phyloP scores from a whole-genome alignment of 2,797 vertebrate species.

The Naso thynnoides region DNA sequence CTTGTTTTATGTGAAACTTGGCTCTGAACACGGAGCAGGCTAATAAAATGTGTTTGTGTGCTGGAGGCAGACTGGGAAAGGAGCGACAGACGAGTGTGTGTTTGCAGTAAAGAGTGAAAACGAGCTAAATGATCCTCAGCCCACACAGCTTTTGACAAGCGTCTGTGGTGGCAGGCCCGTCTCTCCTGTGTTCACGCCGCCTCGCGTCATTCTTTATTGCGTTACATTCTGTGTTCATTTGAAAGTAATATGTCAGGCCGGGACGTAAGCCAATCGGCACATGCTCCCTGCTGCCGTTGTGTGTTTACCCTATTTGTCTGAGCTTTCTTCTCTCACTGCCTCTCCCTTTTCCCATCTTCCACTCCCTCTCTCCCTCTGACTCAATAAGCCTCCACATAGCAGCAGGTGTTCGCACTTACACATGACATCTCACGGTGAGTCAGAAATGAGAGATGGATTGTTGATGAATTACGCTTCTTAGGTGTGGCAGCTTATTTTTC shows the following conservation, averaged over 20 bases:
- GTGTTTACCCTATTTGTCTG: conserved; percentile 28
- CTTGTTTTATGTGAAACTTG: conserved; percentile 69
- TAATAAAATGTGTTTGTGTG: conserved; percentile 72
- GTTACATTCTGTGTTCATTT: conserved; percentile 51
- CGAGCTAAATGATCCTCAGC: conserved; percentile 58
- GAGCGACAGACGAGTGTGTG: conserved; percentile 46
- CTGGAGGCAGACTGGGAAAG: conserved; percentile 62
- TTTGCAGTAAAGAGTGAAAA: conserved; percentile 63
- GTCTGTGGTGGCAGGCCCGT: conserved; percentile 45
- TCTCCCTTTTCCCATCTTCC: conserved; percentile 51
- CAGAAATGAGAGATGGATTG: conserved; percentile 54
- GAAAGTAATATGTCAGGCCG: conserved; percentile 49
- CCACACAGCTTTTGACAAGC: conserved; percentile 63
- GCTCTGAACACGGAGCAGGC: conserved; percentile 32
- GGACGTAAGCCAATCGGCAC: conserved; percentile 44
- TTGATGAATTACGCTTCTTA: conserved; percentile 34
- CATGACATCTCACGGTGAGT: conserved; percentile 60
- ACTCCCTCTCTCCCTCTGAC: conserved; percentile 40
- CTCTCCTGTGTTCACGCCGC: conserved; percentile 15
- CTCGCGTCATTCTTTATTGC: conserved; percentile 40
- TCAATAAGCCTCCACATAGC: conserved; percentile 33
- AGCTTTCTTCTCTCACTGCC: conserved; percentile 26
- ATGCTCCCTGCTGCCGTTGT: conserved; percentile 31
- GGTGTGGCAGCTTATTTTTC: conserved; percentile 47
- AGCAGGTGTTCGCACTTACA: conserved; percentile 66